Evolutionary conservation across 2,113 vertebrate genomes (phyloP).

Genomic region (Suricata suricatta): DNA sequence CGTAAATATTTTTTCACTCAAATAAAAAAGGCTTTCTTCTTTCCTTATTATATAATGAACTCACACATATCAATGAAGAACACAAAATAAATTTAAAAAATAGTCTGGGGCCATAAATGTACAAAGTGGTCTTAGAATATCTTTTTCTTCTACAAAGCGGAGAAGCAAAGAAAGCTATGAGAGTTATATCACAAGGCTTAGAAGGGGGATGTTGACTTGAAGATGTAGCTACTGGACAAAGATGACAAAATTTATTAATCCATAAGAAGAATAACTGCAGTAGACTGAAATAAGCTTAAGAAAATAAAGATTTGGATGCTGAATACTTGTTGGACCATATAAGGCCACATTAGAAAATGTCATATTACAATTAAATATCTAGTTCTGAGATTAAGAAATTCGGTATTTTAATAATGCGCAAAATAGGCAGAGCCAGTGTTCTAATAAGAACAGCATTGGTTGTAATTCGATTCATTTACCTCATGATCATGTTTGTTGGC

Average conservation of each 20-base stretch:
- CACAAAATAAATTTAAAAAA: background rate
- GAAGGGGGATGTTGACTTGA: background rate
- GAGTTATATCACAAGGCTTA: background rate
- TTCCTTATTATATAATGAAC: background rate
- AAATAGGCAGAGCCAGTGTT: constrained; percentile 23
- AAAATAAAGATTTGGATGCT: background rate
- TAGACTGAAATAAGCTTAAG: background rate
- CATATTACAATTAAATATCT: background rate
- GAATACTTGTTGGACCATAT: background rate
- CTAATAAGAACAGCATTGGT: background rate
- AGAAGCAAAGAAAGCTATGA: background rate
- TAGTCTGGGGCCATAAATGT: background rate
- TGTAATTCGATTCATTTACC: constrained; percentile 53
- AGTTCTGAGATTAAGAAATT: constrained; percentile 17
- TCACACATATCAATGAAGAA: background rate
- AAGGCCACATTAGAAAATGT: background rate
- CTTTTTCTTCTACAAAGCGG: background rate
- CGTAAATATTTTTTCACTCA: background rate
- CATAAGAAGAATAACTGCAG: background rate
- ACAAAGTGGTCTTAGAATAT: background rate
- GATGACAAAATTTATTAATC: background rate
- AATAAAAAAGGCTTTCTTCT: background rate
- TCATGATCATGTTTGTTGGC: constrained; percentile 70
- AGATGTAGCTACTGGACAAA: background rate
- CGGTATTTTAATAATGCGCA: constrained; percentile 31